A percentile compares a stretch with the other conserved stretches of the same genome.
Conservation (phyloP, 1,140 invertebrate genomes). For the Pseudomyrmex flavicornis region DNA sequence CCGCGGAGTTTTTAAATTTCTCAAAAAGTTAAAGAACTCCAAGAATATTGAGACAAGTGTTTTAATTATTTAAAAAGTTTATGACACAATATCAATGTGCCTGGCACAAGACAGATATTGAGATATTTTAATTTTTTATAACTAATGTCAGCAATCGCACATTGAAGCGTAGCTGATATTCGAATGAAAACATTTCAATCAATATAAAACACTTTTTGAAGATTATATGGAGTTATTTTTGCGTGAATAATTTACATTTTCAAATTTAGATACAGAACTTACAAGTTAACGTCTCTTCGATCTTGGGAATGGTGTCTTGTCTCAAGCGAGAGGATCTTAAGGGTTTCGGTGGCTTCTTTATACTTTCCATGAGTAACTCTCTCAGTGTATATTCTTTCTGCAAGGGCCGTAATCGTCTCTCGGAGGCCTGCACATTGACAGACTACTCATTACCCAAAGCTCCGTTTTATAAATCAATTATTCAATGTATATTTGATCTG, state of each 20-base stretch:
- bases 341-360: constrained; percentile 90
- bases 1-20: too few species aligned
- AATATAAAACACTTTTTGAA: background rate
- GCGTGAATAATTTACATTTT: background rate
- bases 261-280: constrained; percentile 20
- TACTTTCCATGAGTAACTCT: constrained; percentile 95
- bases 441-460: background rate
- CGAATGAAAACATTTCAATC: background rate
- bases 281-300: constrained; percentile 39
- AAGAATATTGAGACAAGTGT: too few species aligned
- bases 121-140: background rate
- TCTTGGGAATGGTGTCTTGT: constrained; percentile 41
- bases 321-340: constrained; percentile 86
- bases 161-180: constrained; percentile 2
- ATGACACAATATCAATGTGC: background rate
- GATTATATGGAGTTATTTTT: background rate
- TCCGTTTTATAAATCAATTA: background rate
- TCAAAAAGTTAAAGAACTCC: too few species aligned
- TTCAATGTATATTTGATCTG: too few species aligned
- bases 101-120: background rate
- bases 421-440: constrained; percentile 89
- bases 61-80: too few species aligned
- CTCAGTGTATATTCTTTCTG: constrained; percentile 90
- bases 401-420: constrained; percentile 92
- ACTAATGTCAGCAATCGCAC: background rate